These are phyloP conservation scores for Mohoua ochrocephala DNA, from an alignment of 2,113 vertebrate species.

Conservation along the genomic window DNA sequence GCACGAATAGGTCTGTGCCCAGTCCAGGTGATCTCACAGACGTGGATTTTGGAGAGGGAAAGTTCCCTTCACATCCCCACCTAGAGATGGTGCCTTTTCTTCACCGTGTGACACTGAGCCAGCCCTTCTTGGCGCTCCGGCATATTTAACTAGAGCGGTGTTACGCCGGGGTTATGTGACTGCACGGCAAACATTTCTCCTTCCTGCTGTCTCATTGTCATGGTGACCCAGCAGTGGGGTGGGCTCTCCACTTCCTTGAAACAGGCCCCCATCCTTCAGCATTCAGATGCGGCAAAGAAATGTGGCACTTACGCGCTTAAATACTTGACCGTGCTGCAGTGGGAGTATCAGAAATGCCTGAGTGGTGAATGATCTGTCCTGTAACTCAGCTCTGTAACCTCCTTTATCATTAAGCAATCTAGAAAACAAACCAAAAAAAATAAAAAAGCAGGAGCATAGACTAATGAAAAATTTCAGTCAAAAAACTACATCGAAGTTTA, in stretches of 20 bases:
- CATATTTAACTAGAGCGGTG: conserved; percentile 48
- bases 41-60: background rate
- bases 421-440: background rate
- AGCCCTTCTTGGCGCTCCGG: background rate
- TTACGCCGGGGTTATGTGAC: conserved; percentile 40
- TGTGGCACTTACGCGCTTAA: conserved; percentile 72
- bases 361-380: background rate
- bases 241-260: background rate
- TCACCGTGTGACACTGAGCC: background rate
- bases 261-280: background rate
- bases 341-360: conserved; percentile 5
- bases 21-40: background rate
- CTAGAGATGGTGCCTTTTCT: background rate
- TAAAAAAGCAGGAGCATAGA: background rate
- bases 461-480: background rate
- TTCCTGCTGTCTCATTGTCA: conserved; percentile 64
- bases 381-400: background rate
- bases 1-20: background rate
- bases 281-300: conserved; percentile 70
- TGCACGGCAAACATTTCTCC: conserved; percentile 67
- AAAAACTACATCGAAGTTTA: background rate
- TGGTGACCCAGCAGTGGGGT: conserved; percentile 55
- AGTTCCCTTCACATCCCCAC: background rate
- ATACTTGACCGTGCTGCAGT: conserved; percentile 42
- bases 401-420: background rate